Evolutionary conservation across 2,113 vertebrate species (phyloP).

Genomic region (Clarias macrocephalus): DNA sequence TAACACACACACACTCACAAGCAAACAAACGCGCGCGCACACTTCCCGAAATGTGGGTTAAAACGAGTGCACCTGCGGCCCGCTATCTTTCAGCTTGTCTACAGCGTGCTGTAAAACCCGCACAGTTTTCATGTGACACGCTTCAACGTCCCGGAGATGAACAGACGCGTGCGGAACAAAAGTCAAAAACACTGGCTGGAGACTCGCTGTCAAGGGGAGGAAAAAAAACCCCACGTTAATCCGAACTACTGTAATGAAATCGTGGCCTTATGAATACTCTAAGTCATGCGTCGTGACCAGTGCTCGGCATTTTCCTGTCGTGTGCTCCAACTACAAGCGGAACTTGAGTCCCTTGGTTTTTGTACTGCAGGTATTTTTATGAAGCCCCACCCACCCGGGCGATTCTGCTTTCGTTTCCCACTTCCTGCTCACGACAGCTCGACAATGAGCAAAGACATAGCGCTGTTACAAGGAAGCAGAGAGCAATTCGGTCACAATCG

Average conservation of each 20-base stretch:
- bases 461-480: background rate
- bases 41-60: background rate
- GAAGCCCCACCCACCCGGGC: background rate
- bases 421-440: conserved; percentile 4
- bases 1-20: background rate
- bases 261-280: background rate
- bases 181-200: too few relatives aligned
- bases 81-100: background rate
- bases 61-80: background rate
- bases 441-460: background rate
- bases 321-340: background rate
- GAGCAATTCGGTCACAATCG: background rate
- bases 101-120: background rate
- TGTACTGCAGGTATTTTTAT: conserved; percentile 17
- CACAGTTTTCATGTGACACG: background rate
- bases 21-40: background rate
- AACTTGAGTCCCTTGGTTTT: background rate
- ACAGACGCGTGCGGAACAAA: too few relatives aligned
- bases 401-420: background rate
- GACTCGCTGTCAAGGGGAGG: background rate
- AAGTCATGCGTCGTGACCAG: background rate
- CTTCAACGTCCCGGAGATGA: background rate
- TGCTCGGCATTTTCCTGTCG: background rate
- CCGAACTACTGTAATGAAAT: background rate
- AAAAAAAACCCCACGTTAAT: background rate